Conservation (phyloP, 2,888 invertebrate genomes). For the Melikaiella ostensackeni region DNA sequence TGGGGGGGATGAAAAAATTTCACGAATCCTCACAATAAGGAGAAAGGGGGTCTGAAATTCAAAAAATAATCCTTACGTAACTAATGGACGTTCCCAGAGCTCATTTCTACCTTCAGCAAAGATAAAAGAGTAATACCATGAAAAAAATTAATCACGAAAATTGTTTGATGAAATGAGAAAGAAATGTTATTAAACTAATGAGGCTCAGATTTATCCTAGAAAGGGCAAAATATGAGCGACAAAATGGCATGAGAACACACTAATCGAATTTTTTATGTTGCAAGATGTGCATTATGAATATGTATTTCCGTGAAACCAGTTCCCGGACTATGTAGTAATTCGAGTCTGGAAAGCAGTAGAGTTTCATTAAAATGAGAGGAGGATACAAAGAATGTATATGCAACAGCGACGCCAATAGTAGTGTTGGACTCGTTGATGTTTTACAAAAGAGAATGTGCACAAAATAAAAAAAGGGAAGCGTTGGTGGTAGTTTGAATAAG, state of each 20-base stretch:
- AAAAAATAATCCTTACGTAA: no score
- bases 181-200: neutral
- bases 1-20: no score
- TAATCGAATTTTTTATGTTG: slow-evolving; percentile 33
- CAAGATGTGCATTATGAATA: slow-evolving; percentile 38
- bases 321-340: slow-evolving; percentile 32
- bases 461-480: neutral
- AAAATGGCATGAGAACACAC: slow-evolving; percentile 23
- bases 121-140: neutral
- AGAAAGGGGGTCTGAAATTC: no score
- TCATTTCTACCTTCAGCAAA: neutral
- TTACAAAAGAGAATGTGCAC: slow-evolving; percentile 23
- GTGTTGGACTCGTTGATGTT: slow-evolving; percentile 37
- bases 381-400: slow-evolving; percentile 45
- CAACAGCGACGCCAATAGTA: slow-evolving; percentile 41
- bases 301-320: slow-evolving; percentile 35
- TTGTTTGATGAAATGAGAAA: slow-evolving; percentile 1
- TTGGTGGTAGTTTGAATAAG: slow-evolving; percentile 10
- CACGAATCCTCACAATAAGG: no score
- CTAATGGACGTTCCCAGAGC: no score
- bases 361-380: slow-evolving; percentile 35
- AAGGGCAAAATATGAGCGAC: slow-evolving; percentile 2
- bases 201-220: neutral
- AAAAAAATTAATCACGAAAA: neutral
- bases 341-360: slow-evolving; percentile 32